These are phyloP conservation scores for Diabrotica virgifera DNA, from an alignment of 1,140 invertebrate species.

Conservation along the genomic window DNA sequence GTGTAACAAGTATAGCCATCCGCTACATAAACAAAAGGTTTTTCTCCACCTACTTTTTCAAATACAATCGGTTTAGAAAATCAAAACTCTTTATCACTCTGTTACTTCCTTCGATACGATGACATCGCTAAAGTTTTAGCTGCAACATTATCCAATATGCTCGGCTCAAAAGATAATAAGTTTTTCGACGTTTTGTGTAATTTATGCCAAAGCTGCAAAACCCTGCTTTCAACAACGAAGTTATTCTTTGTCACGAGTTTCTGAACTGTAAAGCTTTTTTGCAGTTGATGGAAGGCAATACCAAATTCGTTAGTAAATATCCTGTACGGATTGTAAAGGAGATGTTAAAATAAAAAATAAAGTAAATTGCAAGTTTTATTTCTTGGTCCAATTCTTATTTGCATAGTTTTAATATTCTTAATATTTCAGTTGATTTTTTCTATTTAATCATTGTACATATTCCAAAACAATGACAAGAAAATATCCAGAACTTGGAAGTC, in stretches of 20 bases:
- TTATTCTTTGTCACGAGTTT: constrained; percentile 39
- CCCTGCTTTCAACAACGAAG: constrained; percentile 32
- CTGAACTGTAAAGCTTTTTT: constrained; percentile 32
- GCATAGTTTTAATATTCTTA: too few relatives aligned
- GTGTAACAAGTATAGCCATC: background rate
- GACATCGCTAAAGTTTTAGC: constrained; percentile 32
- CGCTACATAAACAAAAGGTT: too few relatives aligned
- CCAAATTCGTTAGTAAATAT: constrained; percentile 31
- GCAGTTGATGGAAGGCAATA: constrained; percentile 26
- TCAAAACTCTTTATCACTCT: constrained; percentile 4
- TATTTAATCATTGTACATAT: too few relatives aligned
- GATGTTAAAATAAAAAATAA: background rate
- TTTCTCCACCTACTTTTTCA: too few relatives aligned
- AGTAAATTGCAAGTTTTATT: background rate
- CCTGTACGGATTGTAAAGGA: constrained; percentile 13
- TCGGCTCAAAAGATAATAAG: constrained; percentile 30
- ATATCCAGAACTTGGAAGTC: too few relatives aligned
- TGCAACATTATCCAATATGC: constrained; percentile 28
- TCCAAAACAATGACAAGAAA: too few relatives aligned
- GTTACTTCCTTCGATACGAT: constrained; percentile 37
- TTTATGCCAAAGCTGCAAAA: constrained; percentile 30
- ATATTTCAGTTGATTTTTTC: too few relatives aligned
- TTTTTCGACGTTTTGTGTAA: constrained; percentile 31
- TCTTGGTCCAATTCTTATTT: too few relatives aligned
- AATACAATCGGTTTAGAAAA: constrained; percentile 18